Conservation (phyloP, 92 coral and sea anemone genomes). For the Phenganax subtilis region DNA sequence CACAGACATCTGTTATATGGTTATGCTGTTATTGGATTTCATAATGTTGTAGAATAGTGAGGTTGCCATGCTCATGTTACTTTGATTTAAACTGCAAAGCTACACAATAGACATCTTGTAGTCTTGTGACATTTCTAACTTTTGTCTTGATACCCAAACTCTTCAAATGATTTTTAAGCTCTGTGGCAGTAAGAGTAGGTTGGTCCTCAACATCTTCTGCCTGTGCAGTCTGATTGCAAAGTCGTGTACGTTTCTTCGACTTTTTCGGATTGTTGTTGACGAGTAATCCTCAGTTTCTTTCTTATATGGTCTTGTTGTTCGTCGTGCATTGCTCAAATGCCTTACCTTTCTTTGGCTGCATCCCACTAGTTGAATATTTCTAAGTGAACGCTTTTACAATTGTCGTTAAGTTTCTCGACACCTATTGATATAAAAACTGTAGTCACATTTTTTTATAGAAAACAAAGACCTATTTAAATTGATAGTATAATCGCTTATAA, state of each 20-base stretch:
- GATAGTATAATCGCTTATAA: background rate
- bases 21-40: too few relatives aligned
- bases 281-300: constrained; percentile 5
- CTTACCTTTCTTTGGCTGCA: constrained; percentile 3
- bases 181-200: background rate
- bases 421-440: background rate
- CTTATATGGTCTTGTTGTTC: constrained; percentile 10
- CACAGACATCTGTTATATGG: too few relatives aligned
- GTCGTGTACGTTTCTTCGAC: constrained; percentile 1
- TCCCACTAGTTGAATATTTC: background rate
- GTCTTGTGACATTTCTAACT: constrained; percentile 1
- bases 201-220: background rate
- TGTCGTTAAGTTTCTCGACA: background rate
- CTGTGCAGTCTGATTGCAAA: background rate
- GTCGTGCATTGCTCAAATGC: background rate
- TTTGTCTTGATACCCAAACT: background rate
- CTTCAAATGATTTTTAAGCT: background rate
- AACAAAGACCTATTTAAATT: background rate
- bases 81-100: background rate
- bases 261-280: background rate
- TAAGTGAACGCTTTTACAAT: background rate
- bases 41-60: too few relatives aligned
- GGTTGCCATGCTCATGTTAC: background rate
- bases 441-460: background rate
- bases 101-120: background rate